phyloP scores from a whole-genome alignment of 2,797 vertebrate species.

The Hippoglossus hippoglossus region DNA sequence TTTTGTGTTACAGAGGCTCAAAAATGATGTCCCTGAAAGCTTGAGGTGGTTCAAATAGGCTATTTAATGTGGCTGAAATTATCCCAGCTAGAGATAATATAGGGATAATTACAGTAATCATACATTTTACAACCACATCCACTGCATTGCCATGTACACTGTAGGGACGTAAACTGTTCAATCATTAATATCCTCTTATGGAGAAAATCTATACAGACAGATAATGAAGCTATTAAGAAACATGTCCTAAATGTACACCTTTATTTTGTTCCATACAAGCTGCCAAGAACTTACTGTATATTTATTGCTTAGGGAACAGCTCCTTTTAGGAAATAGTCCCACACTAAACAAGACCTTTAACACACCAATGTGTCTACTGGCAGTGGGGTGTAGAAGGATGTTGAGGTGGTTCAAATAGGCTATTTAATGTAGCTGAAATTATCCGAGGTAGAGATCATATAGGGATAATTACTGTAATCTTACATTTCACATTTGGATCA shows the following conservation, averaged over 20 bases:
- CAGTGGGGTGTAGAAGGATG: no score
- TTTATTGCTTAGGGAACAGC: background rate
- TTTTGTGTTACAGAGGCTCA: background rate
- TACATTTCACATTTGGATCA: background rate
- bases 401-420: background rate
- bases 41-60: background rate
- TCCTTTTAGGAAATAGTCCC: background rate
- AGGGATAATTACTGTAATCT: slow-evolving; percentile 47
- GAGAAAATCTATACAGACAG: background rate
- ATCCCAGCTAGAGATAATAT: slow-evolving; percentile 21
- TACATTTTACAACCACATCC: slow-evolving; percentile 15
- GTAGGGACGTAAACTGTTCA: slow-evolving; percentile 6
- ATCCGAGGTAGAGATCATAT: slow-evolving; percentile 20
- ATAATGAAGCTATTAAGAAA: background rate
- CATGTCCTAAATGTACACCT: background rate
- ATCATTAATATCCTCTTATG: background rate
- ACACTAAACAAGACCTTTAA: background rate
- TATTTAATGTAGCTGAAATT: slow-evolving; percentile 30
- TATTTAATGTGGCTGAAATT: slow-evolving; percentile 30
- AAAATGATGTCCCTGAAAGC: background rate
- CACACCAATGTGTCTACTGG: no score
- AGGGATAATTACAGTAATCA: slow-evolving; percentile 48
- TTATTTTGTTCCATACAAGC: no score
- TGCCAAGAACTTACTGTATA: background rate
- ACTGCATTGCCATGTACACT: background rate